phyloP scores from a whole-genome alignment of 2,797 vertebrate genomes.

The Lepus townsendii region DNA sequence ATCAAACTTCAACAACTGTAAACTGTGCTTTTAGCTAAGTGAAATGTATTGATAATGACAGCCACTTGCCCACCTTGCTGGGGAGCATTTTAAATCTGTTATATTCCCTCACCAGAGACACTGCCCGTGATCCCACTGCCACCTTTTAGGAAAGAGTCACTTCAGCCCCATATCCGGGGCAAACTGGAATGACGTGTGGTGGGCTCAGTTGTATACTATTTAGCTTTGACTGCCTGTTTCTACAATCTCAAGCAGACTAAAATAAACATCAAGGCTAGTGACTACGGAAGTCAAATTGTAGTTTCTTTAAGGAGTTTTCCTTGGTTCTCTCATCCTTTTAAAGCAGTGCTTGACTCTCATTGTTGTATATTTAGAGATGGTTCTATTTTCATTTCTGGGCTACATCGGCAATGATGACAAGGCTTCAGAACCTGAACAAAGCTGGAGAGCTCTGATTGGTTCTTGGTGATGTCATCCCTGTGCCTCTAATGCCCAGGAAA shows the following conservation, averaged over 20 bases:
- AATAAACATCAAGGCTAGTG: conserved; percentile 86
- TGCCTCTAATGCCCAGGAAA: conserved; percentile 74
- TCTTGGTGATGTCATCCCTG: conserved; percentile 71
- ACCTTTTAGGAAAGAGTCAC: conserved; percentile 42
- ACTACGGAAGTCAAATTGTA: conserved; percentile 77
- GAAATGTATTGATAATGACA: conserved; percentile 88
- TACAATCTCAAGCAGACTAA: conserved; percentile 80
- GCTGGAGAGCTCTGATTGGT: conserved; percentile 78
- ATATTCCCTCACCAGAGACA: background rate
- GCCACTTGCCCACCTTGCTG: conserved; percentile 84
- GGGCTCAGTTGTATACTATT: conserved; percentile 86
- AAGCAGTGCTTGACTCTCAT: conserved; percentile 73
- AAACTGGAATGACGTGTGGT: conserved; percentile 80
- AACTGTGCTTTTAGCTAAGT: conserved; percentile 90
- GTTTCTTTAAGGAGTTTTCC: conserved; percentile 79
- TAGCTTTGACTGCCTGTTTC: conserved; percentile 83
- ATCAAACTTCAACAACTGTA: conserved; percentile 91
- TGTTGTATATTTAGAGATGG: conserved; percentile 83
- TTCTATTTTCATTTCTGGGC: conserved; percentile 84
- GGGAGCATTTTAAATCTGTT: conserved; percentile 67
- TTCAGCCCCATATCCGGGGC: conserved; percentile 72
- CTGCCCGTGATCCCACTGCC: background rate
- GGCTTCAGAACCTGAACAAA: conserved; percentile 82
- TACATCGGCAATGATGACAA: conserved; percentile 70
- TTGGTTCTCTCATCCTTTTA: conserved; percentile 78